Evolutionary conservation across 2,797 vertebrate species (phyloP).

Genomic region (Pseudopleuronectes americanus): DNA sequence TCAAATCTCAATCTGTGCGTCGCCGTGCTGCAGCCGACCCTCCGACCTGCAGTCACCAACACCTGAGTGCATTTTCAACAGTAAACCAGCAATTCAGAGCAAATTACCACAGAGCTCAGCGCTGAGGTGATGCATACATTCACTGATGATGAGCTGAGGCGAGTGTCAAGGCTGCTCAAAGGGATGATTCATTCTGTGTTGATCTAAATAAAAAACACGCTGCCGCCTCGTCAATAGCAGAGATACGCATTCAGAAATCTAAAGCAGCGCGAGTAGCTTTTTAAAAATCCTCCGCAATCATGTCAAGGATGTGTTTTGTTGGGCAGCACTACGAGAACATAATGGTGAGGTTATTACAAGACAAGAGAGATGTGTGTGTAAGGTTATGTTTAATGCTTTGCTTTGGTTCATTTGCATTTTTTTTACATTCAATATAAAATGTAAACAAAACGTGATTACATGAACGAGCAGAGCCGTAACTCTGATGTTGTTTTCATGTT

Average conservation of each 20-base stretch:
- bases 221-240: not conserved
- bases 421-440: too few species aligned
- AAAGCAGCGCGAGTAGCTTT: not conserved
- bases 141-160: not conserved
- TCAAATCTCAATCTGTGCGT: slow-evolving; percentile 18
- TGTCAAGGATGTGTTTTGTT: slow-evolving; percentile 1
- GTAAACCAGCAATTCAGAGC: not conserved
- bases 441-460: too few species aligned
- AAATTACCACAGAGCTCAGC: not conserved
- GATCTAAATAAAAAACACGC: not conserved
- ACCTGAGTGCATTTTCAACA: slow-evolving; percentile 8
- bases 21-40: slow-evolving; percentile 4
- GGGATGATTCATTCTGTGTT: not conserved
- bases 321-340: not conserved
- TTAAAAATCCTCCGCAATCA: slow-evolving; percentile 6
- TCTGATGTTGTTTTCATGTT: too few species aligned
- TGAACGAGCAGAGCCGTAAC: too few species aligned
- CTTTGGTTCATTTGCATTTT: too few species aligned
- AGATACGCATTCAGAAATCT: not conserved
- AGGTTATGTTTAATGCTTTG: not conserved
- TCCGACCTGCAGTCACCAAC: slow-evolving; percentile 9
- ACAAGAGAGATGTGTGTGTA: not conserved
- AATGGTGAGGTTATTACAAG: not conserved
- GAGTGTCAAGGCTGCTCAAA: slow-evolving; percentile 13
- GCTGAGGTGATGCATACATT: not conserved